Evolutionary conservation across 2,888 invertebrate genomes (phyloP).

Genomic region (Andrena bicolor): DNA sequence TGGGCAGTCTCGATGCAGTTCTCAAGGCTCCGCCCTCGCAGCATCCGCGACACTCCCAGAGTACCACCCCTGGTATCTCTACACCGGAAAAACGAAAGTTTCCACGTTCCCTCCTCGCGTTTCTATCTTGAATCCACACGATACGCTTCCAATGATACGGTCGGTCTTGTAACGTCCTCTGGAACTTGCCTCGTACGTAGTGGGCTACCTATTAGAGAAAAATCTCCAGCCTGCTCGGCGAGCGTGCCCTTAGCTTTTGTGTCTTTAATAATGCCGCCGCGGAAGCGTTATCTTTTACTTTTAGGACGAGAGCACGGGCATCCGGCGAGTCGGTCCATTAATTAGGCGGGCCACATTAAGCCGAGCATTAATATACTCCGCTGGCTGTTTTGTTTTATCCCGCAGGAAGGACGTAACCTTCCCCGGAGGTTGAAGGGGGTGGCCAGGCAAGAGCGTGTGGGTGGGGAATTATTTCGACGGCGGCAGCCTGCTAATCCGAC

Average conservation of each 20-base stretch:
- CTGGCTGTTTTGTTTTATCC: conserved; percentile 85
- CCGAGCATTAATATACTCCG: conserved; percentile 85
- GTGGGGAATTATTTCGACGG: conserved; percentile 74
- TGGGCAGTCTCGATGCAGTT: conserved; percentile 78
- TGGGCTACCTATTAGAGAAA: conserved; percentile 8
- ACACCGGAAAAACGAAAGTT: conserved; percentile 54
- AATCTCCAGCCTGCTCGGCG: conserved; percentile 27
- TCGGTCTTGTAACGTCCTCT: conserved; percentile 11
- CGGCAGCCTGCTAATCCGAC: conserved; percentile 75
- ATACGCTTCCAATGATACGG: neutral
- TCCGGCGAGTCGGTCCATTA: conserved; percentile 84
- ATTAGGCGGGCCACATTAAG: conserved; percentile 84
- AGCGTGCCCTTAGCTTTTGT: conserved; percentile 73
- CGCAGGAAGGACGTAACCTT: conserved; percentile 82
- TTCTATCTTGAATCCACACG: neutral
- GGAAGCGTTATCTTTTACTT: conserved; percentile 82
- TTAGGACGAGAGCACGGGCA: conserved; percentile 75
- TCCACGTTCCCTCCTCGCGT: conserved; percentile 11
- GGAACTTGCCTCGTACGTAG: neutral
- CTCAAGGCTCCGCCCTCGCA: conserved; percentile 83
- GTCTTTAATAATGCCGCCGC: conserved; percentile 78
- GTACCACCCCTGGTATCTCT: conserved; percentile 78
- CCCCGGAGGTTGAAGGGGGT: conserved; percentile 66
- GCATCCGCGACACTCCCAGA: conserved; percentile 79
- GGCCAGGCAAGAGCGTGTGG: conserved; percentile 59